Percentiles rank a stretch among this genome's conserved stretches.
These are phyloP conservation scores for Monopterus albus DNA, from an alignment of 2,113 vertebrate genomes.

Conservation along the genomic window DNA sequence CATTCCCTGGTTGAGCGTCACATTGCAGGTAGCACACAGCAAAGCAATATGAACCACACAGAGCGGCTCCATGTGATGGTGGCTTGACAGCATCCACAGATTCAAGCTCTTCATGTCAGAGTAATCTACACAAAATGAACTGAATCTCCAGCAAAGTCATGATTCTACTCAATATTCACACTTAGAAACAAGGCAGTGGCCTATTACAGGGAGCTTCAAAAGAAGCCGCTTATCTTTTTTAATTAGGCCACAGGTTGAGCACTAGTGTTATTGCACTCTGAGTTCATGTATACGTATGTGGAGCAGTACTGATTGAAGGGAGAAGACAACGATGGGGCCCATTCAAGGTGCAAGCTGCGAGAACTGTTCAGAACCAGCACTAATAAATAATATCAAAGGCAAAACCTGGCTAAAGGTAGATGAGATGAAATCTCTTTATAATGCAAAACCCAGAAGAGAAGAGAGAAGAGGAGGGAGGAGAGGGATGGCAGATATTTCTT, in stretches of 20 bases:
- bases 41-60: neutral
- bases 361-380: slow-evolving; percentile 59
- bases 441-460: slow-evolving; percentile 61
- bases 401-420: slow-evolving; percentile 72
- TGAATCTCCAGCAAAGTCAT: slow-evolving; percentile 44
- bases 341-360: slow-evolving; percentile 55
- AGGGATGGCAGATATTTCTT: slow-evolving; percentile 52
- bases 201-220: slow-evolving; percentile 66
- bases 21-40: neutral
- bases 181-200: slow-evolving; percentile 63
- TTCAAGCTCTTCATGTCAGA: slow-evolving; percentile 14
- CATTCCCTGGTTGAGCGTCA: neutral
- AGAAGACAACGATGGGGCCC: slow-evolving; percentile 25
- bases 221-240: slow-evolving; percentile 75
- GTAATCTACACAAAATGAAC: slow-evolving; percentile 39
- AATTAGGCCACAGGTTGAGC: slow-evolving; percentile 75
- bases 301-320: slow-evolving; percentile 61
- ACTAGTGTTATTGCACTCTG: slow-evolving; percentile 45
- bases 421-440: slow-evolving; percentile 76
- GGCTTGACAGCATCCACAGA: slow-evolving; percentile 1
- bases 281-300: slow-evolving; percentile 70
- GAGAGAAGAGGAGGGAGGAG: neutral
- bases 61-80: neutral
- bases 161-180: slow-evolving; percentile 70
- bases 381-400: slow-evolving; percentile 79